These are phyloP conservation scores for Rhinophrynus dorsalis DNA, from an alignment of 2,797 vertebrate genomes.

Conservation along the genomic window DNA sequence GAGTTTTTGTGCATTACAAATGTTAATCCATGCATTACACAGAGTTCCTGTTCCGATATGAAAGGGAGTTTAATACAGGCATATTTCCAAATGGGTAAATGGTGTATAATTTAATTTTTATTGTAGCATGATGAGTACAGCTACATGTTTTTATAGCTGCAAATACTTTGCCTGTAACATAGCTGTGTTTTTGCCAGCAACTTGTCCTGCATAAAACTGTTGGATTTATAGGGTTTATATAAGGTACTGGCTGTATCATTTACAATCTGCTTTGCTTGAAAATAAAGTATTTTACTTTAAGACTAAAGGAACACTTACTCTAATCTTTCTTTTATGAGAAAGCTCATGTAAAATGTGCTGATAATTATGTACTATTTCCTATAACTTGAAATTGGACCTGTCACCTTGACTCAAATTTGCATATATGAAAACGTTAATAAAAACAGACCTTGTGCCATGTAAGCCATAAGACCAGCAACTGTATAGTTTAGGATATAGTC, in stretches of 20 bases:
- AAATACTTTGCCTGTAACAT: constrained; percentile 30
- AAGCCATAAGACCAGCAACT: too few species aligned
- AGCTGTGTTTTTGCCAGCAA: constrained; percentile 33
- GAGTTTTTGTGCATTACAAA: constrained; percentile 5
- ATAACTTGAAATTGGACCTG: too few species aligned
- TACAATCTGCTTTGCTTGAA: constrained; percentile 5
- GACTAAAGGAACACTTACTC: not conserved
- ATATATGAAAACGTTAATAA: too few species aligned
- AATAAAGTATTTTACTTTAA: not conserved
- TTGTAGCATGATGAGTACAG: constrained; percentile 31
- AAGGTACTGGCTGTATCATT: constrained; percentile 21
- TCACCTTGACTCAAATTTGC: too few species aligned
- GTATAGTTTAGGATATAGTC: too few species aligned
- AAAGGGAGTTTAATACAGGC: not conserved
- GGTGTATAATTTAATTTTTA: constrained; percentile 27
- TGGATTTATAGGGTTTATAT: constrained; percentile 32
- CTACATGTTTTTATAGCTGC: constrained; percentile 43
- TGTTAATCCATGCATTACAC: constrained; percentile 2
- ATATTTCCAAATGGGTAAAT: constrained; percentile 12
- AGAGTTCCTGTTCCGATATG: constrained; percentile 2
- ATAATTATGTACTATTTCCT: too few species aligned
- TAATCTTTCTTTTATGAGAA: too few species aligned
- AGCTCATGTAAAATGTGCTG: too few species aligned
- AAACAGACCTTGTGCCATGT: too few species aligned
- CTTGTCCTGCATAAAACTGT: constrained; percentile 6